A percentile compares a stretch with the other conserved stretches of the same genome.
Conservation (phyloP, 2,888 invertebrate species). For the Pterostichus madidus region DNA sequence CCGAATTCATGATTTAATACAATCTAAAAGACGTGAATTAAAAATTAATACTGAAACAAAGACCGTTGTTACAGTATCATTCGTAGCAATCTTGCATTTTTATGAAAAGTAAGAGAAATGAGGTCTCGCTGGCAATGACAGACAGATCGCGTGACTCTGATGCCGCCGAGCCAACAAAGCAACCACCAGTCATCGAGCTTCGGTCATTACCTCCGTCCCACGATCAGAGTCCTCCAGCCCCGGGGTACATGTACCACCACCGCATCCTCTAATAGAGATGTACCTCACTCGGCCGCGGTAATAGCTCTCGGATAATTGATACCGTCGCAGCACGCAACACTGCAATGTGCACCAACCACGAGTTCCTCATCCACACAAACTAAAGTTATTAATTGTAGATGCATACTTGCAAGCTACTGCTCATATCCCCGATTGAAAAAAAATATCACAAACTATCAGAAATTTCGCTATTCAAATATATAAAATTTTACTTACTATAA, state of each 20-base stretch:
- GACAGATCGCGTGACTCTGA: slow-evolving; percentile 13
- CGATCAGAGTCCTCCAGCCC: background rate
- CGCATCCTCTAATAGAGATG: slow-evolving; percentile 4
- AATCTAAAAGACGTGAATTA: background rate
- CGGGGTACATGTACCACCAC: too few species aligned
- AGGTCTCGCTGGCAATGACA: slow-evolving; percentile 3
- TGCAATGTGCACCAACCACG: too few species aligned
- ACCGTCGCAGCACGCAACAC: too few species aligned
- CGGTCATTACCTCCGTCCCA: slow-evolving; percentile 23
- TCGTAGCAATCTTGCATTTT: background rate
- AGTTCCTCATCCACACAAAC: too few species aligned
- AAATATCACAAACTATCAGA: too few species aligned
- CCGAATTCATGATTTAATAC: too few species aligned
- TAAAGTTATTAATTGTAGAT: too few species aligned
- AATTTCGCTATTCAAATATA: too few species aligned
- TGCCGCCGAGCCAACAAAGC: background rate
- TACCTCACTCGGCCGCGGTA: background rate
- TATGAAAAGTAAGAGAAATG: background rate
- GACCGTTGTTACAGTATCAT: too few species aligned
- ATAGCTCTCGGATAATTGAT: background rate
- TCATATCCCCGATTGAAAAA: too few species aligned
- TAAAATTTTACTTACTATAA: too few species aligned
- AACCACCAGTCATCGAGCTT: slow-evolving; percentile 1
- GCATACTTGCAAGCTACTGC: too few species aligned
- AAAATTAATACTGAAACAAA: background rate